Percentiles rank a stretch among this genome's conserved stretches.
These are phyloP conservation scores for Mnemiopsis leidyi DNA, from an alignment of 37 sponge, comb jelly and placozoan species.

Conservation along the genomic window DNA sequence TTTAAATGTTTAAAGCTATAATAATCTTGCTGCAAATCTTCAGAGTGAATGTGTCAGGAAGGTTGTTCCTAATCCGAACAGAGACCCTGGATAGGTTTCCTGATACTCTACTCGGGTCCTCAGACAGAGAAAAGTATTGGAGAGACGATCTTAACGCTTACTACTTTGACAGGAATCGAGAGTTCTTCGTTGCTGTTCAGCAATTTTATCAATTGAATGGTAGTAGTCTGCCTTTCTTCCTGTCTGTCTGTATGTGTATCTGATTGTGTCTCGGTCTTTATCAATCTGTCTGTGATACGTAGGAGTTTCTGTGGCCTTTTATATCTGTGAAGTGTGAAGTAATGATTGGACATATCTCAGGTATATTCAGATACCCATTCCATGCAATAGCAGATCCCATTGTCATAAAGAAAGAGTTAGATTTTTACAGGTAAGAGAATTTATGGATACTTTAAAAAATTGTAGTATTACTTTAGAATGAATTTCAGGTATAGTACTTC, in stretches of 20 bases:
- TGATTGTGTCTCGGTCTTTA: no score
- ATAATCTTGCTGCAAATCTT: no score
- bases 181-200: background rate
- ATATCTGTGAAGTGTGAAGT: no score
- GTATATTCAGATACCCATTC: background rate
- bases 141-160: background rate
- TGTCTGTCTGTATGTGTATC: no score
- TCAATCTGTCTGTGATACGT: no score
- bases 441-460: background rate
- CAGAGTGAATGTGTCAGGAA: background rate
- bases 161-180: conserved; percentile 3
- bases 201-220: background rate
- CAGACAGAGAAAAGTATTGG: background rate
- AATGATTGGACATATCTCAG: background rate
- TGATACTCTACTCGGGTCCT: background rate
- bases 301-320: no score
- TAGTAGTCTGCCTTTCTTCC: no score
- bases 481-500: no score
- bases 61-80: background rate
- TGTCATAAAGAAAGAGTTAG: background rate
- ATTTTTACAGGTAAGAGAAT: background rate
- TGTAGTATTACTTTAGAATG: background rate
- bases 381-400: background rate
- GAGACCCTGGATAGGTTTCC: background rate
- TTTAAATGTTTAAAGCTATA: no score